phyloP scores from a whole-genome alignment of 2,888 invertebrate species.

The Drosophila paracracens region DNA sequence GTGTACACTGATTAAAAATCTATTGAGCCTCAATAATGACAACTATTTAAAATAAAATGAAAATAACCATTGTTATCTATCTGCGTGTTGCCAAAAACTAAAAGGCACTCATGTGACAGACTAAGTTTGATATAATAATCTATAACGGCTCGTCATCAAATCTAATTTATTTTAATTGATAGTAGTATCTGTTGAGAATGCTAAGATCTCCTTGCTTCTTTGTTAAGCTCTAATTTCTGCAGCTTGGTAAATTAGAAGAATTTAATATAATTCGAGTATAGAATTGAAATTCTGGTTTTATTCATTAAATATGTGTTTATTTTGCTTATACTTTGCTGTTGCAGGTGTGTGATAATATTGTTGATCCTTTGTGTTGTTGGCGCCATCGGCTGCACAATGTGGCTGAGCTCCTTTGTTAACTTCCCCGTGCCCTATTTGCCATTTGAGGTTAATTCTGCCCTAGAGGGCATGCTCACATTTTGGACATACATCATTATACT shows the following conservation, averaged over 20 bases:
- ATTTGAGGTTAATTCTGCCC: conserved; percentile 87
- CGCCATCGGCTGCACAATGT: conserved; percentile 95
- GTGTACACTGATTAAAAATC: not conserved
- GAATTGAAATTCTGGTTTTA: not conserved
- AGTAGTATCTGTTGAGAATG: not conserved
- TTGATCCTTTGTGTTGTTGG: conserved; percentile 95
- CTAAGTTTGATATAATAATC: not conserved
- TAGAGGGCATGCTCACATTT: conserved; percentile 94
- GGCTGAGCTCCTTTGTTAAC: conserved; percentile 87
- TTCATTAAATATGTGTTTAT: not conserved
- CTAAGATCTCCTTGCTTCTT: not conserved
- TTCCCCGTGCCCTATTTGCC: conserved; percentile 89
- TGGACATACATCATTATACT: conserved; percentile 98
- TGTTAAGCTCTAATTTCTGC: not conserved
- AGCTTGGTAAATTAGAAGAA: not conserved
- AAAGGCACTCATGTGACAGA: not conserved
- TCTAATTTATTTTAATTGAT: not conserved
- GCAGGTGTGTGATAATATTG: conserved; percentile 93
- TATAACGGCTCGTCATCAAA: not conserved
- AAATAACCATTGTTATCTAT: not conserved
- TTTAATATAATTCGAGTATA: not conserved
- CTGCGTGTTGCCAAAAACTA: not conserved
- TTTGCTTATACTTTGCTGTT: conserved; percentile 4
- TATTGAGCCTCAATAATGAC: not conserved
- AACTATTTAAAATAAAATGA: not conserved